A percentile compares a stretch with the other conserved stretches of the same genome.
Conservation (phyloP, 2,888 invertebrate genomes). For the Nasonia oneida region DNA sequence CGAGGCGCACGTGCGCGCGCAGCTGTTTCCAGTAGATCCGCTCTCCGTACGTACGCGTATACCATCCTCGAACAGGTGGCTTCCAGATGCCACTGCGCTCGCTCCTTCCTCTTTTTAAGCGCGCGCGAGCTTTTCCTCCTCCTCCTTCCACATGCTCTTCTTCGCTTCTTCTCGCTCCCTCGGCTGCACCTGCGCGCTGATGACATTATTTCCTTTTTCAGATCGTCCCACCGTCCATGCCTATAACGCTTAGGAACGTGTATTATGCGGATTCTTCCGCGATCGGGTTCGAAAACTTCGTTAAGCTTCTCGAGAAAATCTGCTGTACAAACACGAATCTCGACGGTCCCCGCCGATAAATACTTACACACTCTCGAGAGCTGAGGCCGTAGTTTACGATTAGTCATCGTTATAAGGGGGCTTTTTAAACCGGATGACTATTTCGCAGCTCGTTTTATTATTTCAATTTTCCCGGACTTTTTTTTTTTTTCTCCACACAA, state of each 20-base stretch:
- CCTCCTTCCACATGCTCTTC: neutral
- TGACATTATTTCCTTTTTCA: conserved; percentile 45
- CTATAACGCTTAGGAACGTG: neutral
- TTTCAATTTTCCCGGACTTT: conserved; percentile 40
- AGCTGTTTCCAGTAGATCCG: neutral
- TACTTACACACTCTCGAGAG: conserved; percentile 4
- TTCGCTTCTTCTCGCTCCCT: conserved; percentile 30
- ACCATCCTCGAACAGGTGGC: conserved; percentile 7
- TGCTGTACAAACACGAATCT: conserved; percentile 46
- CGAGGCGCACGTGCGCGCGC: neutral
- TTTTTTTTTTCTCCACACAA: neutral
- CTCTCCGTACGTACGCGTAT: neutral
- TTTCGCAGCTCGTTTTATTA: conserved; percentile 45
- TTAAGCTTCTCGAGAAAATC: neutral
- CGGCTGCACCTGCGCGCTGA: conserved; percentile 30
- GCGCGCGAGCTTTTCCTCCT: conserved; percentile 9
- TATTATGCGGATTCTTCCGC: neutral
- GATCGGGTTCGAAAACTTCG: neutral
- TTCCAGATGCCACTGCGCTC: conserved; percentile 5
- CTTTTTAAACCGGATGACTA: conserved; percentile 58
- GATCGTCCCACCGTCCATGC: too few relatives aligned
- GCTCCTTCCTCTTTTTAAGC: neutral
- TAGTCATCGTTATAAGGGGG: conserved; percentile 59
- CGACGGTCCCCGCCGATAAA: conserved; percentile 56
- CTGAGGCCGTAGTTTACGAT: conserved; percentile 51